A percentile compares a stretch with the other conserved stretches of the same genome.
Conservation (phyloP, 2,113 vertebrate genomes). For the Pituophis catenifer region DNA sequence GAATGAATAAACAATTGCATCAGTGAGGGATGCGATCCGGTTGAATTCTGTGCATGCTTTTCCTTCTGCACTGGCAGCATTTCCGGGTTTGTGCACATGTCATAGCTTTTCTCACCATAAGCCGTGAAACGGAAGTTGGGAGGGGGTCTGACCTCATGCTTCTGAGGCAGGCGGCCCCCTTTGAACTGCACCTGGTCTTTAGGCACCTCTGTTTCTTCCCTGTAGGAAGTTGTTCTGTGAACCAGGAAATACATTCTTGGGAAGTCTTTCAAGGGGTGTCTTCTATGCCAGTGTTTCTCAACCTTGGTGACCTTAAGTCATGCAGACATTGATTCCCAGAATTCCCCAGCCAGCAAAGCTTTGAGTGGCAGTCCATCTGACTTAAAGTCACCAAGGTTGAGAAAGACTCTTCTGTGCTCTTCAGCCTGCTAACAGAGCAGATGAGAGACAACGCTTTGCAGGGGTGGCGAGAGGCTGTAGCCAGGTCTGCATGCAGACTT, state of each 20-base stretch:
- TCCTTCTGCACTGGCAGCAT: background rate
- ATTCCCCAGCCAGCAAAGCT: background rate
- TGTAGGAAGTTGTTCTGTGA: background rate
- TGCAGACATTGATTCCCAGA: background rate
- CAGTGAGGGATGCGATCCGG: background rate
- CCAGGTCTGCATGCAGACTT: background rate
- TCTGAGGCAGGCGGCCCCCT: background rate
- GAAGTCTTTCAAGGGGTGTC: background rate
- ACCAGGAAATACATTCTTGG: background rate
- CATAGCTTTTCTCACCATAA: background rate
- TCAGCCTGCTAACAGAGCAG: background rate
- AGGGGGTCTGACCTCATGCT: background rate
- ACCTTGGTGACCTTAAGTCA: background rate
- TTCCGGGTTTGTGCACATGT: background rate
- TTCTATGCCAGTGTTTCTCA: background rate
- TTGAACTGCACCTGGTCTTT: background rate
- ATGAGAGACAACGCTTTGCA: background rate
- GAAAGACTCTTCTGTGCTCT: background rate
- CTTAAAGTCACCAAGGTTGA: background rate
- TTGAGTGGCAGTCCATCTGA: no score
- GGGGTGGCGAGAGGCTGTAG: background rate
- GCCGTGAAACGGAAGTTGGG: background rate
- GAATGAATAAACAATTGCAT: background rate
- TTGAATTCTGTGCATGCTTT: background rate
- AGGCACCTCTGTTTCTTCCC: background rate